Evolutionary conservation across 2,113 vertebrate species (phyloP), one percentile per base, ranked within the genome.

Genomic region (Vimba vimba): DNA sequence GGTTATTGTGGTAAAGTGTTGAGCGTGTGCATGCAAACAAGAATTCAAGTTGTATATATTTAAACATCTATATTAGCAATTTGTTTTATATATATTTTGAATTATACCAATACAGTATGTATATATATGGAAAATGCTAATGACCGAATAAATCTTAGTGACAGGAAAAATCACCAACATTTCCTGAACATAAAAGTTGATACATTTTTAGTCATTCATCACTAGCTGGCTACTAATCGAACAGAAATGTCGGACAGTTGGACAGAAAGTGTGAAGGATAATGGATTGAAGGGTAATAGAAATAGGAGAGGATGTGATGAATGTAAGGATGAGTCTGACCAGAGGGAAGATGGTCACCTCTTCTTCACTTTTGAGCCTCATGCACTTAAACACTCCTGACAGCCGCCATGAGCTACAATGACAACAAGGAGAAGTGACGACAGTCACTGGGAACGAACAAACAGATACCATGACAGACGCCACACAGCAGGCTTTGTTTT

Each of bases 331-430:
- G 12, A 57, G 71, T 68, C 60, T 75, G 13, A 78, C 43, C 39
- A 85, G 27, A 85, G 83, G 75, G 83, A 74, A 33, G 59, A 77
- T 23, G 39, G 60, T 78, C 83, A 77, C 82, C 71, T 75, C 78
- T 85, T 39, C 10, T 43, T 62, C 66, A 81, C 77, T 85, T 85
- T 60, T 71, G 55, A 78, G 79, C 43, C 45, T 33, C 23, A 62
- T 66, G 84, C 23, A 62, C 39, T 10, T 78, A 88, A 88, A 88
- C 25, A 12, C 27, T 88, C 68, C 79, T 88, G 87, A 86, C 79
- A 88, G 86, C 36, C 6, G 82, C 86, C 83, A 79, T 85, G 76
- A 85, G 83, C 78, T 69, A 85, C 80, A 27, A 78, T 88, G 15
- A 55, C 30, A 74, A 74, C 86, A 74, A 84, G 30, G 25, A 43